Evolutionary conservation across 2,113 vertebrate genomes (phyloP), one percentile per base, ranked within the genome.

Genomic region (Phrynosoma blainvillii): DNA sequence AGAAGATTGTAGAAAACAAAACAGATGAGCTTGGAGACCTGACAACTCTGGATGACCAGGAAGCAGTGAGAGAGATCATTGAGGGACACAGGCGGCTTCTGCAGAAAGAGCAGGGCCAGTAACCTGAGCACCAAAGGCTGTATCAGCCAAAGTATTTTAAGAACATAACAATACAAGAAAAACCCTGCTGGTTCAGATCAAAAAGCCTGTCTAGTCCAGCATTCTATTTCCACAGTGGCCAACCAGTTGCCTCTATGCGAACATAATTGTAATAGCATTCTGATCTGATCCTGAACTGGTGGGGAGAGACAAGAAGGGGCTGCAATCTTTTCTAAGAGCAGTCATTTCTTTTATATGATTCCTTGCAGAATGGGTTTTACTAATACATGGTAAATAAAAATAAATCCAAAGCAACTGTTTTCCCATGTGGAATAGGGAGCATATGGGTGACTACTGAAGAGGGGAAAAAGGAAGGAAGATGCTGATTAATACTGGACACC

Each of bases 1-100:
- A 94, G 84, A 98, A 97, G 87, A 96, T 97, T 0, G 96, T 96
- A 89, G 97, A 97, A 89, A 62, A 80, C 3, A 97, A 98, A 73
- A 52, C 91, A 36, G 80, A 89, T 23, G 93, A 96, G 14, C 94
- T 98, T 2, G 97, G 97, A 5, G 97, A 98, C 91, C 94, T 98
- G 71, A 97, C 96, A 86, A 98, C 97, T 0, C 90, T 98, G 91
- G 97, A 97, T 0, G 95, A 98, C 88, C 95, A 96, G 0, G 89
- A 93, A 1, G 89, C 89, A 0, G 93, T 98, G 87, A 93, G 96
- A 89, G 96, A 97, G 85, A 96, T 97, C 82, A 95, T 97, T 87
- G 86, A 96, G 14, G 97, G 96, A 70, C 84, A 81, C 82, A 74
- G 76, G 32, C 36, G 80, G 16, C 94, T 97, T 27, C 56, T 91